A percentile compares a stretch with the other conserved stretches of the same genome.
Conservation (phyloP, 2,888 invertebrate genomes). For the Epiblema foenella region DNA sequence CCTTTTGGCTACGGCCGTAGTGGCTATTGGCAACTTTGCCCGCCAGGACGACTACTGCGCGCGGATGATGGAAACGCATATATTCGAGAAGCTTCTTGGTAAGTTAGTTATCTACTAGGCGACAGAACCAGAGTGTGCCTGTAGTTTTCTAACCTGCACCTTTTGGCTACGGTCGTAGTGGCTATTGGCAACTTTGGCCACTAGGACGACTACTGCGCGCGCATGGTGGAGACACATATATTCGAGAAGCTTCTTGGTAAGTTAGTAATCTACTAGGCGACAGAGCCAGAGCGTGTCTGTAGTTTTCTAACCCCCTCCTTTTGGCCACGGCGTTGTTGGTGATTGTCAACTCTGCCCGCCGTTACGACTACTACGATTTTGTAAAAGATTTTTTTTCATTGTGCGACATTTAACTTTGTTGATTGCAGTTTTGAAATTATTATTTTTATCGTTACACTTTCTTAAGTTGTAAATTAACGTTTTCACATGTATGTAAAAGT, state of each 20-base stretch:
- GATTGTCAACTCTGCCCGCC: no score
- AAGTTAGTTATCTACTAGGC: slow-evolving; percentile 61
- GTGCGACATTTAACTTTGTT: no score
- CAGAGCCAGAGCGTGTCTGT: slow-evolving; percentile 93
- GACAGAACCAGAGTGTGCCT: slow-evolving; percentile 92
- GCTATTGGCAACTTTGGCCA: slow-evolving; percentile 96
- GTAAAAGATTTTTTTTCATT: no score
- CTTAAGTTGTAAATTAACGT: no score
- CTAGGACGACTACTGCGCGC: slow-evolving; percentile 92
- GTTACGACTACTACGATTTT: no score
- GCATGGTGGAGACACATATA: slow-evolving; percentile 92
- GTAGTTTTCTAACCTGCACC: slow-evolving; percentile 88
- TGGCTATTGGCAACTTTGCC: slow-evolving; percentile 96
- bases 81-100: slow-evolving; percentile 89
- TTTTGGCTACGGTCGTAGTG: slow-evolving; percentile 92
- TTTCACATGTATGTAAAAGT: no score
- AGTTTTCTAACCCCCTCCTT: slow-evolving; percentile 89
- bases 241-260: slow-evolving; percentile 88
- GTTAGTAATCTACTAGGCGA: slow-evolving; percentile 66
- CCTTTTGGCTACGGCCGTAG: slow-evolving; percentile 91
- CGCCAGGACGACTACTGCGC: slow-evolving; percentile 93
- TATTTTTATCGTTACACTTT: no score
- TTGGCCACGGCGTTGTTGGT: slow-evolving; percentile 86
- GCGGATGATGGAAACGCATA: slow-evolving; percentile 91
- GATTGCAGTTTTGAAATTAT: no score